Percentiles rank a stretch among this genome's conserved stretches.
Evolutionary conservation across 2,888 invertebrate species (phyloP).

Genomic region (Agriopis aurantiaria): DNA sequence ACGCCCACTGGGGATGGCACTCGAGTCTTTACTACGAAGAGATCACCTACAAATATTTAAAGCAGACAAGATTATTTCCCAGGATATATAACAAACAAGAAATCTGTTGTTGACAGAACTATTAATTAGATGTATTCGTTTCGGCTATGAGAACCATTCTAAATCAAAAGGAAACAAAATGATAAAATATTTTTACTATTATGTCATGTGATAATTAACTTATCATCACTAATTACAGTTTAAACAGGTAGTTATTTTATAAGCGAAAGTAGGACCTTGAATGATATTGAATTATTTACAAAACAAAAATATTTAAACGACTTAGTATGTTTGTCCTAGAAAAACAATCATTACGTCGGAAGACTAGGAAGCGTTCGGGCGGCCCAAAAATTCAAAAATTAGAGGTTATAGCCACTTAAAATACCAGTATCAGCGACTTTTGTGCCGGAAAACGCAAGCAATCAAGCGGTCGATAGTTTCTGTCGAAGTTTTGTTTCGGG

Average conservation of each 20-base stretch:
- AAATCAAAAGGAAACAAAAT: slow-evolving; percentile 3
- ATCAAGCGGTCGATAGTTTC: too few relatives aligned
- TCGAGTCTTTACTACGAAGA: not conserved
- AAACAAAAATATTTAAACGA: not conserved
- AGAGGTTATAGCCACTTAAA: too few relatives aligned
- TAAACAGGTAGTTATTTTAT: slow-evolving; percentile 23
- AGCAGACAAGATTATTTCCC: not conserved
- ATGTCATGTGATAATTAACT: slow-evolving; percentile 20
- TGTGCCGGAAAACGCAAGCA: too few relatives aligned
- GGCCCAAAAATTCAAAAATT: too few relatives aligned
- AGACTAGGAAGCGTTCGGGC: not conserved
- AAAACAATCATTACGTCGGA: too few relatives aligned
- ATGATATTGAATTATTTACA: slow-evolving; percentile 9
- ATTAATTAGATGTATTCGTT: not conserved
- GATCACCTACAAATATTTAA: not conserved
- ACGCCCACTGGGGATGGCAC: not conserved
- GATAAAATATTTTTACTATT: slow-evolving; percentile 22
- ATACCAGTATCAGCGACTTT: too few relatives aligned
- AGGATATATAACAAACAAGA: slow-evolving; percentile 8
- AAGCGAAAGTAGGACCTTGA: slow-evolving; percentile 25
- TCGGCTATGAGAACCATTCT: slow-evolving; percentile 1
- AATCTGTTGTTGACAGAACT: not conserved
- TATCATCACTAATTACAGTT: slow-evolving; percentile 26
- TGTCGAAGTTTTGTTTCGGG: too few relatives aligned
- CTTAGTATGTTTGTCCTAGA: not conserved